phyloP scores from a whole-genome alignment of 1,140 invertebrate species.

The Chymomyza costata region DNA sequence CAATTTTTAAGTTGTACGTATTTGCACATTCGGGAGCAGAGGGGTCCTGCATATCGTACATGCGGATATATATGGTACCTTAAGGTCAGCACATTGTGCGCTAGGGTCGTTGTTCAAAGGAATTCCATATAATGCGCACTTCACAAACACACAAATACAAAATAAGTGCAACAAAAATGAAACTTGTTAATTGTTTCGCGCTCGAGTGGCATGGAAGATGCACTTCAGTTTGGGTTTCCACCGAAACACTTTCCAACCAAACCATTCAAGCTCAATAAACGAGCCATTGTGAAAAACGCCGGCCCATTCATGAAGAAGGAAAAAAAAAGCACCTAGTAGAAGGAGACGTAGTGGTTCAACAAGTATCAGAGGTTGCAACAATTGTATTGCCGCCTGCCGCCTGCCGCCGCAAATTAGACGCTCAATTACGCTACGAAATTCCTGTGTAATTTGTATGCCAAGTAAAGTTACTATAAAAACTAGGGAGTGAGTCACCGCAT shows the following conservation, averaged over 20 bases:
- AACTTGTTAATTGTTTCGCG: constrained; percentile 71
- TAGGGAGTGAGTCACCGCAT: constrained; percentile 27
- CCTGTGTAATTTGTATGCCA: constrained; percentile 42
- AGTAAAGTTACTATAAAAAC: background rate
- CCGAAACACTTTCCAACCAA: constrained; percentile 61
- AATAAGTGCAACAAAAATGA: constrained; percentile 12
- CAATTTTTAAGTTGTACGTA: constrained; percentile 20
- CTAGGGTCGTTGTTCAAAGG: too few relatives aligned
- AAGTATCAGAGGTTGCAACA: constrained; percentile 30
- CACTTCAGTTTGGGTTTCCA: constrained; percentile 51
- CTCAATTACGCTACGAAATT: constrained; percentile 63
- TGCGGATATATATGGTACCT: too few relatives aligned
- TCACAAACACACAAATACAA: too few relatives aligned
- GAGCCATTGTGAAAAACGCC: constrained; percentile 33
- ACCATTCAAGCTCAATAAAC: constrained; percentile 49
- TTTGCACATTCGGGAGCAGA: too few relatives aligned
- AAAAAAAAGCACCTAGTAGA: constrained; percentile 29
- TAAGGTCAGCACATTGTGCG: too few relatives aligned
- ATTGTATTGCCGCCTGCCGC: constrained; percentile 34
- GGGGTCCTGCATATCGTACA: too few relatives aligned
- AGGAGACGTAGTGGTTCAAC: constrained; percentile 3
- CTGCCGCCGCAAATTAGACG: constrained; percentile 62
- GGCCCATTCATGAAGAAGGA: constrained; percentile 43
- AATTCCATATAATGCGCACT: too few relatives aligned
- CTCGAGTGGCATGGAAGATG: constrained; percentile 47